These are phyloP conservation scores for Diachrysia chrysitis DNA, from an alignment of 2,888 invertebrate genomes.

Conservation along the genomic window DNA sequence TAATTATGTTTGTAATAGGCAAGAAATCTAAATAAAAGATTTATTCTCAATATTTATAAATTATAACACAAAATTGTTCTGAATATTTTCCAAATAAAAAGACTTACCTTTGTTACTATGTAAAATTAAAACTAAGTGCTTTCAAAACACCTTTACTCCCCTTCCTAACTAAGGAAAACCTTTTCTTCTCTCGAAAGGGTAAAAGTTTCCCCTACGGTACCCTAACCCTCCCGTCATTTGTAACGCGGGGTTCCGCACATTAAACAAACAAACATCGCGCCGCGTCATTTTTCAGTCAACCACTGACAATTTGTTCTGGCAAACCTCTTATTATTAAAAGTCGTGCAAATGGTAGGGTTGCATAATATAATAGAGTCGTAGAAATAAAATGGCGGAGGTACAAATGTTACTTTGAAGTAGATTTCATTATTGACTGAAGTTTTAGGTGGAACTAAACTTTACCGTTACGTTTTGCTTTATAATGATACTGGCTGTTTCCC, in stretches of 20 bases:
- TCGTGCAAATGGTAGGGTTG: slow-evolving; percentile 27
- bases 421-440: no score
- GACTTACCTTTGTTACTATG: no score
- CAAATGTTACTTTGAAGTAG: neutral
- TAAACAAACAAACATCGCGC: slow-evolving; percentile 67
- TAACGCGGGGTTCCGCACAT: slow-evolving; percentile 38
- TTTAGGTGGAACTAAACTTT: no score
- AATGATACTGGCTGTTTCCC: no score
- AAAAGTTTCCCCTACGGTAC: slow-evolving; percentile 25
- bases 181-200: slow-evolving; percentile 10
- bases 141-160: slow-evolving; percentile 4
- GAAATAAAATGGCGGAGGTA: neutral
- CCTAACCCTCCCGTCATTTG: slow-evolving; percentile 45
- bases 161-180: neutral
- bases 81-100: no score
- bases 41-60: no score
- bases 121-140: neutral
- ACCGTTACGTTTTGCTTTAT: no score
- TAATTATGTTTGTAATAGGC: no score
- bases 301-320: slow-evolving; percentile 73
- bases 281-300: slow-evolving; percentile 75
- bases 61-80: no score
- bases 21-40: no score
- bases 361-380: slow-evolving; percentile 11
- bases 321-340: slow-evolving; percentile 60